These are phyloP conservation scores for Poecilia gillii DNA, from an alignment of 2,797 vertebrate species.

Conservation along the genomic window DNA sequence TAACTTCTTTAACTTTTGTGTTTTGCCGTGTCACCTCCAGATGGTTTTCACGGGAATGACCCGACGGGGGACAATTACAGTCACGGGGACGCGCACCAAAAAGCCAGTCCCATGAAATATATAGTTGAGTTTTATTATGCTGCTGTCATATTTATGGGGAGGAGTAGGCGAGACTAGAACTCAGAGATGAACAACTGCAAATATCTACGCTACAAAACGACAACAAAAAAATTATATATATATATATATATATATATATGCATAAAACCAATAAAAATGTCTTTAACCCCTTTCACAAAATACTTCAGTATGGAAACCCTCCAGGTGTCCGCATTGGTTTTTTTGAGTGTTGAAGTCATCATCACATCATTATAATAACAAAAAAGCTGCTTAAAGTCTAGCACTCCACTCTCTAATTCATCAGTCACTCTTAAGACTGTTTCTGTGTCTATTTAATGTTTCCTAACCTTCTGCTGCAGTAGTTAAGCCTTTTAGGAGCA, in stretches of 20 bases:
- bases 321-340: background rate
- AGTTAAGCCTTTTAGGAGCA: background rate
- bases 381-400: background rate
- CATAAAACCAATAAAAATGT: background rate
- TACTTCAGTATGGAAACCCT: background rate
- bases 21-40: background rate
- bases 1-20: background rate
- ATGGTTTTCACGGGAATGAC: background rate
- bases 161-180: background rate
- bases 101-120: background rate
- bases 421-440: background rate
- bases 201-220: background rate
- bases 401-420: background rate
- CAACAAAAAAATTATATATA: background rate
- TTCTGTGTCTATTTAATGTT: background rate
- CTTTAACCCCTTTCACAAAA: background rate
- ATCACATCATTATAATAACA: background rate
- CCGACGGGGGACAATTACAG: background rate
- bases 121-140: background rate
- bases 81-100: background rate
- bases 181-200: background rate
- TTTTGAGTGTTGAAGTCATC: background rate
- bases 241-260: background rate
- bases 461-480: background rate
- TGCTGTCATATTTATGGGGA: background rate